phyloP scores from a whole-genome alignment of 2,888 invertebrate genomes.

The Plemyria rubiginata region DNA sequence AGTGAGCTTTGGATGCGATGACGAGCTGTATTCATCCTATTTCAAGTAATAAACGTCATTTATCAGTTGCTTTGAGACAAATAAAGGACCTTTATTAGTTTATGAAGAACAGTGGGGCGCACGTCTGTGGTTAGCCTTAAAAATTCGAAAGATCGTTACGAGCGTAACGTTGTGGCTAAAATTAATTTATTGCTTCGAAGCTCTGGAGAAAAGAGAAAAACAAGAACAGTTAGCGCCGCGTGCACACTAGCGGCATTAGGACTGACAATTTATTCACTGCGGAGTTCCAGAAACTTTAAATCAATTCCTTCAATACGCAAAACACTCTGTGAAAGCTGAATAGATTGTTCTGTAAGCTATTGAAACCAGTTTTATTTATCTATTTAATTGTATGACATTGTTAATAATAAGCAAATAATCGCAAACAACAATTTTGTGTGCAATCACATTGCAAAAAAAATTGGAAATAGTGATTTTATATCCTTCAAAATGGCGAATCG shows the following conservation, averaged over 20 bases:
- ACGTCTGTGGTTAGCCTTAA: conserved; percentile 51
- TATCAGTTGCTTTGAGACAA: conserved; percentile 56
- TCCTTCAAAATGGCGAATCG: no score
- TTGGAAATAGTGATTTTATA: no score
- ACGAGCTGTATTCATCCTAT: conserved; percentile 53
- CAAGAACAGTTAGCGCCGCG: conserved; percentile 6
- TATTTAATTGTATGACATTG: no score
- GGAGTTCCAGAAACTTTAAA: neutral
- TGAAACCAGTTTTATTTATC: no score
- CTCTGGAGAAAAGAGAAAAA: conserved; percentile 30
- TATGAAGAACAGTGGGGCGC: conserved; percentile 56
- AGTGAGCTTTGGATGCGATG: conserved; percentile 59
- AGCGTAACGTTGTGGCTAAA: conserved; percentile 52
- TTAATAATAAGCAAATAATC: no score
- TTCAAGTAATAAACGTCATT: conserved; percentile 54
- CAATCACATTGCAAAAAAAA: no score
- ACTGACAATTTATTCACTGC: neutral
- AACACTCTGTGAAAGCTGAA: neutral
- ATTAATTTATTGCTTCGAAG: conserved; percentile 48
- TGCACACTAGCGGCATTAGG: neutral
- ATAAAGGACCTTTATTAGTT: conserved; percentile 46
- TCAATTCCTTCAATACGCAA: neutral
- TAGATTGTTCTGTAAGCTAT: neutral
- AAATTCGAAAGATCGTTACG: conserved; percentile 59
- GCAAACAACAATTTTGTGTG: no score